These are phyloP conservation scores for Deroplatys truncata DNA, from an alignment of 2,888 invertebrate species.

Conservation along the genomic window DNA sequence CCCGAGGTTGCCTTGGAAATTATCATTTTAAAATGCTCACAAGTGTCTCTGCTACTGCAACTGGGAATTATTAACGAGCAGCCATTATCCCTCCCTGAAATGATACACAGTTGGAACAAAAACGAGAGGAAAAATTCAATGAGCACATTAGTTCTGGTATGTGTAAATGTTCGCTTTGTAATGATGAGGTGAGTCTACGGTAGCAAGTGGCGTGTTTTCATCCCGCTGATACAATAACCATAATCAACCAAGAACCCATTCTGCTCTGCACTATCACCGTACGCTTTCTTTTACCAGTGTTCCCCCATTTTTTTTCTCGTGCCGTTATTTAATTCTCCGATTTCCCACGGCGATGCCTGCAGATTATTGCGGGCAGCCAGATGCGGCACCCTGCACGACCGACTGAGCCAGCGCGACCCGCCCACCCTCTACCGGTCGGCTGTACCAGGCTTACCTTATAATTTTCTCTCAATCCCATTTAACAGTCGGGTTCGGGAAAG, in stretches of 20 bases:
- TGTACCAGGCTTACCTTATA: conserved; percentile 22
- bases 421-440: conserved; percentile 17
- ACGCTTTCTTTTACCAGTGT: neutral
- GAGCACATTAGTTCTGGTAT: conserved; percentile 13
- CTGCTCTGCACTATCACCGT: neutral
- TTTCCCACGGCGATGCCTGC: conserved; percentile 14
- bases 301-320: neutral
- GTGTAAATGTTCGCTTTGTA: conserved; percentile 11
- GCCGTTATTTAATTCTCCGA: conserved; percentile 12
- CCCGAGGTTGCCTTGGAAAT: neutral
- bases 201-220: conserved; percentile 25
- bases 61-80: neutral
- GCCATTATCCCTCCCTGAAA: neutral
- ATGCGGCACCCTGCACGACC: conserved; percentile 9
- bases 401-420: conserved; percentile 1
- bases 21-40: conserved; percentile 6
- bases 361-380: conserved; percentile 4
- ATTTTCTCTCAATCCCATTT: conserved; percentile 28
- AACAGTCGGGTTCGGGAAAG: conserved; percentile 28
- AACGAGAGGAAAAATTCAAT: neutral
- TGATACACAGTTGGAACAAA: neutral
- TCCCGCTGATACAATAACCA: conserved; percentile 23
- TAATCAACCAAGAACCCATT: conserved; percentile 20
- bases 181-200: conserved; percentile 12
- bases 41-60: conserved; percentile 6